Base-by-base conservation (phyloP, 2,888 invertebrate species). In the Crematogaster levior region DNA sequence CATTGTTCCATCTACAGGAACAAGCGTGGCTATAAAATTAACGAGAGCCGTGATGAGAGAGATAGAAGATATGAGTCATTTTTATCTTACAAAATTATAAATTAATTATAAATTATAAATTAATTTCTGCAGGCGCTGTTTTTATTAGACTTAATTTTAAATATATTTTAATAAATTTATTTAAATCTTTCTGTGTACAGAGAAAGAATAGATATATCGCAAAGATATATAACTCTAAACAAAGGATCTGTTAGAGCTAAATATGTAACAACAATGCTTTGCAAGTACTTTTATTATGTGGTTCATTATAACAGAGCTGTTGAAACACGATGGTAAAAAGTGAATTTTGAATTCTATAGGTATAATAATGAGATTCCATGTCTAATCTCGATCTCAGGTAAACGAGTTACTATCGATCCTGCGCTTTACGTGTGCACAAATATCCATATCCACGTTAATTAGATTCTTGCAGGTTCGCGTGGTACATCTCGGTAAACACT, bases 401-500 rank as follows among this genome's bases (percentile, higher is more conserved):
- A 66, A 83, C 84, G 58, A 86, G 27, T 53, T 43, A 70, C 27
- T 73, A 68, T 83, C 84, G 65, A 66, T 65, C 51, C 53, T 56
- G 18, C 61, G 61, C 81, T 72, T 37, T 81, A 53, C 27, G 21
- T 34, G 61, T 63, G 46, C 65, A 65, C 72, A 51, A 56, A 60
- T 53, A 66, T 60, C 40, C 53, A 27, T 51, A 73, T 68, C 60
- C 51, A 15, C 65, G 72, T 84, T 88, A 88, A 89, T 61, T 81
- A 58, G 89, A 85, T 84, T 84, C 85, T 84, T 90, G 86, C 66
- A 92, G 79, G 83, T 90, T 92, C 21, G 85, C 84, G 34, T 85
- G 91, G 83, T 91, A 92, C 53, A 90, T 43, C 27, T 91, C 91
- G 51, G 85, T 91, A 68, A 93, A 83, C 73, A 84, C 30, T 83